phyloP scores from a whole-genome alignment of 37 sponge, comb jelly and placozoan genomes.

The Beroe ovata region DNA sequence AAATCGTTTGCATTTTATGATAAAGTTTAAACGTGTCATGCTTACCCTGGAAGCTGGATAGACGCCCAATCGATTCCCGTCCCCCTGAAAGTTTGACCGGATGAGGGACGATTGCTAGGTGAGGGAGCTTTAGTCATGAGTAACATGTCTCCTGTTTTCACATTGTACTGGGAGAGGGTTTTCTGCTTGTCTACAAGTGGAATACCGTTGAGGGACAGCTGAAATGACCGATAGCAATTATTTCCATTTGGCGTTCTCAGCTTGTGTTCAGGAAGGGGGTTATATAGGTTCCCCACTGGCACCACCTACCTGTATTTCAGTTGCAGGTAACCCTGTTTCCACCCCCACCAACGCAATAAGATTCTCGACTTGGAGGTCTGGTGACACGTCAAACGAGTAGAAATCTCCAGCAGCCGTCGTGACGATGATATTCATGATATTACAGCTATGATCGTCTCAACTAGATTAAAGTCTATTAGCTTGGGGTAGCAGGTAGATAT shows the following conservation, averaged over 20 bases:
- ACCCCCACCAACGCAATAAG: constrained; percentile 12
- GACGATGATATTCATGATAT: constrained; percentile 43
- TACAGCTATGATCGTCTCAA: too few species aligned
- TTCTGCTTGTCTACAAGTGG: constrained; percentile 53
- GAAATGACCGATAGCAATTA: too few species aligned
- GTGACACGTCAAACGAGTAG: constrained; percentile 26
- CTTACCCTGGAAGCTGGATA: constrained; percentile 54
- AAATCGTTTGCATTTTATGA: neutral
- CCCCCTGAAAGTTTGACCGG: neutral
- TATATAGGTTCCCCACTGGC: too few species aligned
- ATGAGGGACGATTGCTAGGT: neutral
- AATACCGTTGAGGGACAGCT: constrained; percentile 35
- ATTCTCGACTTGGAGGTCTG: constrained; percentile 36
- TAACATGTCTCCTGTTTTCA: constrained; percentile 23
- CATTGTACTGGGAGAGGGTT: constrained; percentile 20
- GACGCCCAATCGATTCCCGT: constrained; percentile 40
- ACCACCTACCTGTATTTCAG: constrained; percentile 15
- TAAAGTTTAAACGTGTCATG: neutral
- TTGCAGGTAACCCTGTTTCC: constrained; percentile 26
- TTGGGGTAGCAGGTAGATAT: too few species aligned
- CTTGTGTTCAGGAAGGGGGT: too few species aligned
- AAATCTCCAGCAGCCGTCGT: constrained; percentile 35
- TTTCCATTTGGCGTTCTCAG: too few species aligned
- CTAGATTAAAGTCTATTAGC: too few species aligned
- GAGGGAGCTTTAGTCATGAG: constrained; percentile 2